Conservation (phyloP, 2,113 vertebrate species). For the Leuciscus idus region DNA sequence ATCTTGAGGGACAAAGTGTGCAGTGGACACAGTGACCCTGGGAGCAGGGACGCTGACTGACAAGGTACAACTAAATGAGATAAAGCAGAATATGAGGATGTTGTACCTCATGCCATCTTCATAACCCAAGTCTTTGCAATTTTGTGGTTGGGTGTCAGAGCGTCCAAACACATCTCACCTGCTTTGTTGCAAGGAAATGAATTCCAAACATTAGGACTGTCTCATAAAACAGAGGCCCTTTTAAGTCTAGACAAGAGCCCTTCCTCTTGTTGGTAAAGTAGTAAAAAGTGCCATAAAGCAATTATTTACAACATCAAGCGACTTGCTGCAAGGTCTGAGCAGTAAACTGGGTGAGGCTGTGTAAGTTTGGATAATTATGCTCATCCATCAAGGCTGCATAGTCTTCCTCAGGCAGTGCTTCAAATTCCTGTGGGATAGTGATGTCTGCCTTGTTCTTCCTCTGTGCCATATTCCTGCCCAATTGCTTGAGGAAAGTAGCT, state of each 20-base stretch:
- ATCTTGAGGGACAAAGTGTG: slow-evolving; percentile 42
- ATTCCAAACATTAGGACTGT: slow-evolving; percentile 70
- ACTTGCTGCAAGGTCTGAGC: slow-evolving; percentile 58
- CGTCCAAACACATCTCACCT: slow-evolving; percentile 61
- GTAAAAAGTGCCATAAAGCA: slow-evolving; percentile 75
- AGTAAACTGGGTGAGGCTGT: slow-evolving; percentile 72
- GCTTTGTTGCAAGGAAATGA: slow-evolving; percentile 68
- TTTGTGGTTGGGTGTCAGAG: slow-evolving; percentile 15
- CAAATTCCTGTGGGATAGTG: slow-evolving; percentile 74
- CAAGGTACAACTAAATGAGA: neutral
- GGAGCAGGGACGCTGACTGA: neutral
- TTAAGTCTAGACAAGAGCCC: slow-evolving; percentile 79
- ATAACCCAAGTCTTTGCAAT: neutral
- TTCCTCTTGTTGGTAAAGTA: slow-evolving; percentile 80
- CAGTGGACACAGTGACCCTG: neutral
- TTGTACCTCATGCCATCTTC: neutral
- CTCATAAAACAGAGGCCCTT: slow-evolving; percentile 70
- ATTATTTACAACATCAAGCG: slow-evolving; percentile 76
- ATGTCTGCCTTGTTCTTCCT: slow-evolving; percentile 42
- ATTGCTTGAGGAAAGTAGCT: neutral
- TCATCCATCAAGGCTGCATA: slow-evolving; percentile 69
- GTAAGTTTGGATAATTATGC: slow-evolving; percentile 75
- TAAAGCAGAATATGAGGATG: neutral
- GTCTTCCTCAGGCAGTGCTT: slow-evolving; percentile 66
- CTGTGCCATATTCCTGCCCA: slow-evolving; percentile 63